These are phyloP conservation scores for Oncorhynchus kisutch DNA, from an alignment of 2,113 vertebrate species.

Conservation along the genomic window DNA sequence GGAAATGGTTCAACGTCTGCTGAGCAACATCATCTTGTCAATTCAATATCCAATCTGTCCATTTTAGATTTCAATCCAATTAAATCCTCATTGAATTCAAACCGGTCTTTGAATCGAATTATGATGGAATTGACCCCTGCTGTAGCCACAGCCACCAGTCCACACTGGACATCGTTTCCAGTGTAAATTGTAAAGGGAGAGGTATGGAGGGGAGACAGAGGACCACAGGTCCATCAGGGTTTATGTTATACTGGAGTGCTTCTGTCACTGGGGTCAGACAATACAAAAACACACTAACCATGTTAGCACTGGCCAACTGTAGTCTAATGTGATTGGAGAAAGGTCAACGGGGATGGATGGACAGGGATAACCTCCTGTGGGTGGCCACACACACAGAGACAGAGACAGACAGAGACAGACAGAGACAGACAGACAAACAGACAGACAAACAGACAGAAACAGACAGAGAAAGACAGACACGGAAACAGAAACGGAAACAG, in stretches of 20 bases:
- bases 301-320: constrained; percentile 57
- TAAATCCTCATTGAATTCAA: constrained; percentile 34
- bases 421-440: too few species aligned
- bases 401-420: too few species aligned
- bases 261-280: constrained; percentile 52
- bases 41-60: background rate
- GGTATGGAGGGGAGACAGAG: constrained; percentile 14
- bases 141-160: constrained; percentile 2
- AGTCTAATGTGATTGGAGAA: constrained; percentile 64
- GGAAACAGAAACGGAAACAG: too few species aligned
- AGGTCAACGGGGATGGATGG: constrained; percentile 62
- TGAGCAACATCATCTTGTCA: background rate
- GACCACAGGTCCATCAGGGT: constrained; percentile 21
- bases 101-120: constrained; percentile 22
- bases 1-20: too few species aligned
- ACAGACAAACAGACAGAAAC: too few species aligned
- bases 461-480: too few species aligned
- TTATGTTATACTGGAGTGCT: constrained; percentile 22
- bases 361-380: constrained; percentile 43
- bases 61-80: background rate
- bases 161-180: background rate
- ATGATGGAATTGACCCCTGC: constrained; percentile 27
- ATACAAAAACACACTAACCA: constrained; percentile 60
- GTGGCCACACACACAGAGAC: too few species aligned
- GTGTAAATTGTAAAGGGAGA: background rate